Percentiles rank a stretch among this genome's conserved stretches.
phyloP scores from a whole-genome alignment of 2,888 invertebrate genomes.

The Cheilosia vernalis region DNA sequence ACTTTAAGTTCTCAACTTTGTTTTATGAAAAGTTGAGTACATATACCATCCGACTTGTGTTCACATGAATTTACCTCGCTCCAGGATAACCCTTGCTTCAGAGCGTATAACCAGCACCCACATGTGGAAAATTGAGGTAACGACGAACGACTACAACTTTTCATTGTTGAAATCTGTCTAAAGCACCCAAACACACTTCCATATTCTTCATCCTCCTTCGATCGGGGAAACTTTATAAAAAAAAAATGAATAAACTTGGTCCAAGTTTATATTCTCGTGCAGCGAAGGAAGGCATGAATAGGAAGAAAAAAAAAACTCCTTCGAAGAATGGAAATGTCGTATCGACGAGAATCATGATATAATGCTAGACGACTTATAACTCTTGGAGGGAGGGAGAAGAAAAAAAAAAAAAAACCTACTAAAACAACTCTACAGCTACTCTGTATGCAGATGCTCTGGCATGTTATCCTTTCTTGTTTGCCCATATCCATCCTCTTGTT shows the following conservation, averaged over 20 bases:
- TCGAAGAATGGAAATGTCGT: conserved; percentile 51
- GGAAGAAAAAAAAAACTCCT: conserved; percentile 6
- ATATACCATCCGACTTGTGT: not conserved
- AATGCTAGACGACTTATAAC: conserved; percentile 54
- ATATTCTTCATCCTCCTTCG: conserved; percentile 14
- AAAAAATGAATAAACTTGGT: not conserved
- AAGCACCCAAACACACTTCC: conserved; percentile 41
- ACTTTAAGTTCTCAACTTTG: conserved; percentile 19
- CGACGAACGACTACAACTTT: conserved; percentile 52
- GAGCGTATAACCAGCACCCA: not conserved
- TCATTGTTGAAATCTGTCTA: conserved; percentile 64
- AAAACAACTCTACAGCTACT: not conserved
- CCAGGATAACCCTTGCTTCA: not conserved
- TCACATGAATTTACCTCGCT: conserved; percentile 20
- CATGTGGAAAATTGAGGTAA: conserved; percentile 57
- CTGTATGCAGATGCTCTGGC: conserved; percentile 43
- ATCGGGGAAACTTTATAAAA: conserved; percentile 10
- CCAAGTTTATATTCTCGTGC: conserved; percentile 31
- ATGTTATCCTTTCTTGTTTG: conserved; percentile 51
- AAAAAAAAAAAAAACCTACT: no score
- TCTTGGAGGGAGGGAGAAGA: conserved; percentile 19
- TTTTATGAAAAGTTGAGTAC: not conserved
- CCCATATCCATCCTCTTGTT: conserved; percentile 27
- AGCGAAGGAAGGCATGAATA: not conserved
- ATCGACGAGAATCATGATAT: conserved; percentile 51